Conservation (phyloP, 2,113 vertebrate genomes). For the Tychaedon coryphoeus region DNA sequence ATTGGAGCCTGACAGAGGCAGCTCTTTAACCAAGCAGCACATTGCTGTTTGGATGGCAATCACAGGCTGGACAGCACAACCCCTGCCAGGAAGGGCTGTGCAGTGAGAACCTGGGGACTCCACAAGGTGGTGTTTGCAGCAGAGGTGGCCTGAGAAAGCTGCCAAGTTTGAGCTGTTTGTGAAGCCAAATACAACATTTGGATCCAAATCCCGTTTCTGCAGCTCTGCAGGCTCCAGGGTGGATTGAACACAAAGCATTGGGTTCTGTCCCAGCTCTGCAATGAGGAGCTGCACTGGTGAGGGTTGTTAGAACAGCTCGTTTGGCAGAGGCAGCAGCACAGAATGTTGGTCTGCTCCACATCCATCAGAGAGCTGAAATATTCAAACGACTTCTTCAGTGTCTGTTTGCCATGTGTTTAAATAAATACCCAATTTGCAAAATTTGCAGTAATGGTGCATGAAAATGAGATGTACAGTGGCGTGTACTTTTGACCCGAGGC, state of each 20-base stretch:
- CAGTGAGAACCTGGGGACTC: not conserved
- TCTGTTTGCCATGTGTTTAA: constrained; percentile 44
- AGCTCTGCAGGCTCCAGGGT: not conserved
- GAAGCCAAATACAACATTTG: not conserved
- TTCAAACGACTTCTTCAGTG: not conserved
- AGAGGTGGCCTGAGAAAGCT: not conserved
- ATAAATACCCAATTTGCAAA: constrained; percentile 50
- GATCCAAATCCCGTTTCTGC: not conserved
- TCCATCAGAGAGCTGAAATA: not conserved
- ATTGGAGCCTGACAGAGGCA: not conserved
- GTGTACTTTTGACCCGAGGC: constrained; percentile 15
- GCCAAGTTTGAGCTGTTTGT: not conserved
- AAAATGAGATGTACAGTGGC: not conserved
- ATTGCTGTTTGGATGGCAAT: not conserved
- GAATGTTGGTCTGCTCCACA: not conserved
- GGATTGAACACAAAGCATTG: not conserved
- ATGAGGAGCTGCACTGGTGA: not conserved
- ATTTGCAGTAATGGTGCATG: constrained; percentile 38
- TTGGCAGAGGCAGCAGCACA: constrained; percentile 4
- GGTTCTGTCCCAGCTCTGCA: not conserved
- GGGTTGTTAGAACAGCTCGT: not conserved
- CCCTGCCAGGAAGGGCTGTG: not conserved
- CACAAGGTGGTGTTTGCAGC: not conserved
- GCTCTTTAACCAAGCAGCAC: not conserved
- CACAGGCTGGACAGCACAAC: not conserved